Conservation (phyloP, 2,113 vertebrate genomes). For the Mugil cephalus region DNA sequence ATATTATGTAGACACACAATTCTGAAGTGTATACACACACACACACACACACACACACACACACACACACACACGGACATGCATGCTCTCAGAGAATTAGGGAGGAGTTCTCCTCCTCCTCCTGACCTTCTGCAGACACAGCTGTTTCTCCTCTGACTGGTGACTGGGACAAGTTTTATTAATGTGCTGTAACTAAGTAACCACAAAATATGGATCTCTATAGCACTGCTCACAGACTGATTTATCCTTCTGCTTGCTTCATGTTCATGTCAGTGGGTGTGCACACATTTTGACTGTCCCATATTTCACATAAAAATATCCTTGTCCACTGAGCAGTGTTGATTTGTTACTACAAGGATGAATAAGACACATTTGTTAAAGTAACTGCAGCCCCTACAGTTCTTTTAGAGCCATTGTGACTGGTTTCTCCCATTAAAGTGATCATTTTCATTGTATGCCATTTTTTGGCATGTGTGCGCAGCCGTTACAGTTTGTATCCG, state of each 20-base stretch:
- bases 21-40: constrained; percentile 8
- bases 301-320: constrained; percentile 28
- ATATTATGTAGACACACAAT: constrained; percentile 26
- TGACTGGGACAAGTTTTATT: constrained; percentile 72
- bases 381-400: neutral
- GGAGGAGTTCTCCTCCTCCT: constrained; percentile 64
- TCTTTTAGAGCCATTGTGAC: neutral
- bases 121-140: constrained; percentile 72
- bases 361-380: constrained; percentile 10
- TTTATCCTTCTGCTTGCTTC: constrained; percentile 62
- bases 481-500: constrained; percentile 6
- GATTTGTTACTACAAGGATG: constrained; percentile 9
- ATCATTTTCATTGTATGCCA: constrained; percentile 1
- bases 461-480: neutral
- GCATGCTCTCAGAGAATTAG: constrained; percentile 29
- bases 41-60: too few species aligned
- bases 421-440: neutral
- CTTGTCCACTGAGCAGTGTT: constrained; percentile 10
- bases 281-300: constrained; percentile 26
- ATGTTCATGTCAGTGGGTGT: constrained; percentile 41
- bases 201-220: constrained; percentile 77
- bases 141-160: constrained; percentile 71
- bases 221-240: constrained; percentile 65
- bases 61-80: too few species aligned
- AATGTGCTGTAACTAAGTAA: constrained; percentile 81